Evolutionary conservation across 2,113 vertebrate species (phyloP).

Genomic region (Peucedramus taeniatus): DNA sequence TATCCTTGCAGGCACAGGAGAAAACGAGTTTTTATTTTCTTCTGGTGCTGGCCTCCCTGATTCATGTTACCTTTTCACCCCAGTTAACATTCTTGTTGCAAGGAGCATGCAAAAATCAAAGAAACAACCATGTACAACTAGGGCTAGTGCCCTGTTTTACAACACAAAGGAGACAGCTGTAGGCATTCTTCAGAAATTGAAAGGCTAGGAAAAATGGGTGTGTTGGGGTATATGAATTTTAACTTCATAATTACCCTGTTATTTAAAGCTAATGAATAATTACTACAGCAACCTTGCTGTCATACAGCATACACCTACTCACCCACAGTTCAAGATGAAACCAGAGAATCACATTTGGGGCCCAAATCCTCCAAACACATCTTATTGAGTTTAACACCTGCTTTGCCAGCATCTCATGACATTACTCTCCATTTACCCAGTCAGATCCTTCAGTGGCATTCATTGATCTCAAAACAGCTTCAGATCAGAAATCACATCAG

Average conservation of each 20-base stretch:
- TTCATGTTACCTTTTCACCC: slow-evolving; percentile 54
- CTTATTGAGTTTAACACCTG: neutral
- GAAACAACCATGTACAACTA: neutral
- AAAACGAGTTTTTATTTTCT: neutral
- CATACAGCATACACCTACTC: slow-evolving; percentile 5
- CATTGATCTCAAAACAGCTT: neutral
- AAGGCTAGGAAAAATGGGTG: slow-evolving; percentile 53
- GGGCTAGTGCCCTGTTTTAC: slow-evolving; percentile 30
- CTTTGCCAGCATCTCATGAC: neutral
- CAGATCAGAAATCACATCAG: neutral
- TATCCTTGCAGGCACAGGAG: neutral
- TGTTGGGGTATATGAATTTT: slow-evolving; percentile 59
- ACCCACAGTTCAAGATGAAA: neutral
- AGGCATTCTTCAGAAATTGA: slow-evolving; percentile 54
- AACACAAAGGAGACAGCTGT: slow-evolving; percentile 37
- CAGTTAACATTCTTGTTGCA: neutral
- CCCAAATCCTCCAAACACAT: neutral
- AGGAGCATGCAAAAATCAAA: slow-evolving; percentile 4
- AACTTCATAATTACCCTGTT: slow-evolving; percentile 59
- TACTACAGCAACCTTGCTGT: slow-evolving; percentile 39
- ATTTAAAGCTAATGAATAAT: slow-evolving; percentile 69
- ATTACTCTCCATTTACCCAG: neutral
- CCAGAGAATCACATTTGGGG: neutral
- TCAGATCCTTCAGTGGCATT: neutral
- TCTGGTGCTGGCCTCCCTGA: neutral